phyloP scores from a whole-genome alignment of 2,113 vertebrate species.

The Sus scrofa region DNA sequence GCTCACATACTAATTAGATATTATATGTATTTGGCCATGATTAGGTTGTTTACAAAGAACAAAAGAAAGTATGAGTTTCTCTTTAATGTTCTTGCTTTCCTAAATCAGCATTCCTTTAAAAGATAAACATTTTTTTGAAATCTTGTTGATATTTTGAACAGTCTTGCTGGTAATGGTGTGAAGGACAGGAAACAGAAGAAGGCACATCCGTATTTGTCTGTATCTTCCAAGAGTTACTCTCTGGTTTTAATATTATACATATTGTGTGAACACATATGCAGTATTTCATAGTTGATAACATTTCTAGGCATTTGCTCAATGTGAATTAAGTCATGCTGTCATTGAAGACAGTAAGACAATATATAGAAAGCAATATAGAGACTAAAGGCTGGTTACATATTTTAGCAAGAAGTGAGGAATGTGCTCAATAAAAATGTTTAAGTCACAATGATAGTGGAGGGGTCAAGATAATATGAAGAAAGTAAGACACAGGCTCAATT shows the following conservation, averaged over 20 bases:
- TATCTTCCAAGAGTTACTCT: not conserved
- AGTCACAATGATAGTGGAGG: not conserved
- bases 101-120: not conserved
- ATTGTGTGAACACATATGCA: not conserved
- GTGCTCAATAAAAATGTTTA: not conserved
- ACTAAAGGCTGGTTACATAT: not conserved
- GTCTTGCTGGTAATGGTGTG: not conserved
- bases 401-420: not conserved
- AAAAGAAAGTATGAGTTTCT: not conserved
- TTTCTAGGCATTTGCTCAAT: not conserved
- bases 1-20: not conserved
- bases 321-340: not conserved
- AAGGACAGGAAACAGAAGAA: not conserved
- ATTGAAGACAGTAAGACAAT: not conserved
- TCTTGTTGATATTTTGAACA: not conserved
- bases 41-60: conserved; percentile 31
- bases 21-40: not conserved
- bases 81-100: not conserved
- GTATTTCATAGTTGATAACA: not conserved
- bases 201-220: not conserved
- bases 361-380: not conserved
- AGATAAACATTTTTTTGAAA: not conserved
- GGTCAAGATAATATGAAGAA: not conserved
- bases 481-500: not conserved
- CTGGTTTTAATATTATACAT: not conserved